These are phyloP conservation scores for Callorhinus ursinus DNA, from an alignment of 2,113 vertebrate species.

Conservation along the genomic window DNA sequence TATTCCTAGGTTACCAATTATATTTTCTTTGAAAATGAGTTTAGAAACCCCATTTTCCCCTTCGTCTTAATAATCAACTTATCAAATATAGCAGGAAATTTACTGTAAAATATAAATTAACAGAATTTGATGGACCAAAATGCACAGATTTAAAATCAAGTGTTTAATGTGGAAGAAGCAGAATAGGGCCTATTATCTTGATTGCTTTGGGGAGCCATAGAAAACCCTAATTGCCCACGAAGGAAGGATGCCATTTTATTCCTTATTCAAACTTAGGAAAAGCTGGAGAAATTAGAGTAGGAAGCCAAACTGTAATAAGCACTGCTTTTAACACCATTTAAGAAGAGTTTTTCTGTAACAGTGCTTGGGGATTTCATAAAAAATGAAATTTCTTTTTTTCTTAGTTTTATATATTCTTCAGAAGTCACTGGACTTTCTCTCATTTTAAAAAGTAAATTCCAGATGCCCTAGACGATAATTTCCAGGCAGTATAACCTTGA, in stretches of 20 bases:
- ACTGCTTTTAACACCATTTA: not conserved
- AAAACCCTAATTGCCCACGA: not conserved
- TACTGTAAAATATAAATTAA: constrained; percentile 11
- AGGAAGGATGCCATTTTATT: not conserved
- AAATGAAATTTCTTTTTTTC: not conserved
- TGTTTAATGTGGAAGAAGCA: not conserved
- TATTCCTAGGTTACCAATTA: not conserved
- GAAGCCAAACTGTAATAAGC: not conserved
- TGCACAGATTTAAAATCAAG: not conserved
- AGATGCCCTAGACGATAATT: not conserved
- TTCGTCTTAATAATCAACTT: not conserved
- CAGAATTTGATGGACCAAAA: not conserved
- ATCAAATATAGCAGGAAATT: not conserved
- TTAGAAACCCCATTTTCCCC: not conserved
- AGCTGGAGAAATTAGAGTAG: not conserved
- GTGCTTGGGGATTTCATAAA: not conserved
- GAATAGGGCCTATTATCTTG: not conserved
- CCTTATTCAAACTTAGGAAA: not conserved
- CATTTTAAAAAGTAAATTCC: constrained; percentile 8
- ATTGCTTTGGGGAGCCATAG: not conserved
- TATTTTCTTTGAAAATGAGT: not conserved
- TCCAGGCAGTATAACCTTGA: not conserved
- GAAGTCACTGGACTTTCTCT: constrained; percentile 20
- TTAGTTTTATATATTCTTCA: not conserved
- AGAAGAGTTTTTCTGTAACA: not conserved